Evolutionary conservation across 2,113 vertebrate species (phyloP).

Genomic region (Saiga tatarica): DNA sequence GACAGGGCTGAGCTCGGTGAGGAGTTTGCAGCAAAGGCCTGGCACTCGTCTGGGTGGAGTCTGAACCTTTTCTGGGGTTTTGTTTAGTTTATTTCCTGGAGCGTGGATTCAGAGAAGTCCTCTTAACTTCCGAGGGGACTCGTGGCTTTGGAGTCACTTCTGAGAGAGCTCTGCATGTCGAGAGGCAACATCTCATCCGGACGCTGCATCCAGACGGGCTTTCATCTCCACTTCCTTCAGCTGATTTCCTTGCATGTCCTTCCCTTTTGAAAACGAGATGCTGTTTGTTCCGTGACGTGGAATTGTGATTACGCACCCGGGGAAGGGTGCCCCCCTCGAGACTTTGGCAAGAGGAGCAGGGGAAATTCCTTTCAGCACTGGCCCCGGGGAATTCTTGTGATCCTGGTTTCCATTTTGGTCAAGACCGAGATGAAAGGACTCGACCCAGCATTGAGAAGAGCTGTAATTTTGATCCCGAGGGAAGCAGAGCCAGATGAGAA

Average conservation of each 20-base stretch:
- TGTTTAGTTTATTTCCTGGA: not conserved
- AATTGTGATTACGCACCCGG: not conserved
- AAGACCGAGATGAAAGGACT: not conserved
- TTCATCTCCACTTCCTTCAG: not conserved
- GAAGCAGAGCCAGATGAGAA: slow-evolving; percentile 12
- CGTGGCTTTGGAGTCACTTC: not conserved
- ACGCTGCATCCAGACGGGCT: not conserved
- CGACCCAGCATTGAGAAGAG: not conserved
- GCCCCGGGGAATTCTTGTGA: not conserved
- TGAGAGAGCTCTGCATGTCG: not conserved
- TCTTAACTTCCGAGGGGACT: not conserved
- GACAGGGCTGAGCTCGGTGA: not conserved
- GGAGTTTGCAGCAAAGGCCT: not conserved
- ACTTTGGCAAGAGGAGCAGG: not conserved
- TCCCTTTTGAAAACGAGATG: not conserved
- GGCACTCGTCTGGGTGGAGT: not conserved
- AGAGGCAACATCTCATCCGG: not conserved
- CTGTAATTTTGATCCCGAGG: not conserved
- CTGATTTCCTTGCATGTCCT: not conserved
- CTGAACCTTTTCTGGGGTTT: not conserved
- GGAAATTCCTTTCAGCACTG: slow-evolving; percentile 52
- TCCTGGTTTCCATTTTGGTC: not conserved
- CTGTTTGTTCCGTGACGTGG: not conserved
- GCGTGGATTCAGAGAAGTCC: not conserved
- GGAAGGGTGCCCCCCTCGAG: slow-evolving; percentile 21